These are phyloP conservation scores for Melinaea marsaeus DNA, from an alignment of 2,888 invertebrate genomes.

Conservation along the genomic window DNA sequence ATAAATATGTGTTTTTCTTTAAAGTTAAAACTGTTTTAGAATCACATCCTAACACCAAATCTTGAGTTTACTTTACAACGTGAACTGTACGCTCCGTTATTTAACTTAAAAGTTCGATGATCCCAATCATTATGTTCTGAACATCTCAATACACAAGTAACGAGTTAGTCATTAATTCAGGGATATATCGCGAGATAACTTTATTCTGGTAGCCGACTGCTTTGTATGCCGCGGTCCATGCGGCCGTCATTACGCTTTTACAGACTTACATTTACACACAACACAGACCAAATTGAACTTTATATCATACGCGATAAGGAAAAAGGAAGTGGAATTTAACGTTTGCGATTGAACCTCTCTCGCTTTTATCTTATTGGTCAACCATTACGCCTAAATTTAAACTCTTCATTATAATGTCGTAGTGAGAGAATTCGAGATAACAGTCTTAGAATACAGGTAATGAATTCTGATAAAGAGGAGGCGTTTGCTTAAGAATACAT, in stretches of 20 bases:
- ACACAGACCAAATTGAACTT: constrained; percentile 38
- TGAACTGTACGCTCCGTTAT: constrained; percentile 17
- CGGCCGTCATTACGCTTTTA: constrained; percentile 69
- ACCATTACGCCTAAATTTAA: constrained; percentile 78
- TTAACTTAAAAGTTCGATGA: constrained; percentile 49
- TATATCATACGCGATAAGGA: constrained; percentile 40
- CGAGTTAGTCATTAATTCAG: constrained; percentile 76
- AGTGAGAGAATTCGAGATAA: constrained; percentile 74
- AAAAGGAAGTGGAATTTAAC: constrained; percentile 25
- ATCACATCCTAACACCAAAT: background rate
- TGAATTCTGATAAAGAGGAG: constrained; percentile 67
- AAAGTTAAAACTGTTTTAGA: background rate
- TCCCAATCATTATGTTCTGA: constrained; percentile 63
- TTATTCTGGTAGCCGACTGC: constrained; percentile 78
- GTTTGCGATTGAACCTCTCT: constrained; percentile 60
- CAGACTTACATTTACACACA: constrained; percentile 41
- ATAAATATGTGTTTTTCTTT: no score
- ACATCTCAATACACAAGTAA: constrained; percentile 77
- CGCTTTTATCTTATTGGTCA: constrained; percentile 78
- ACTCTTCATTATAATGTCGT: constrained; percentile 76
- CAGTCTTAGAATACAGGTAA: constrained; percentile 69
- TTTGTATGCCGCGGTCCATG: constrained; percentile 75
- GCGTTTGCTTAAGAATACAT: constrained; percentile 47
- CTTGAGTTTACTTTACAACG: constrained; percentile 10
- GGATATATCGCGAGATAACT: constrained; percentile 77